Evolutionary conservation across 37 sponge, comb jelly and placozoan species (phyloP), one percentile per base, ranked within the genome.

Genomic region (Dysidea cf. avara): DNA sequence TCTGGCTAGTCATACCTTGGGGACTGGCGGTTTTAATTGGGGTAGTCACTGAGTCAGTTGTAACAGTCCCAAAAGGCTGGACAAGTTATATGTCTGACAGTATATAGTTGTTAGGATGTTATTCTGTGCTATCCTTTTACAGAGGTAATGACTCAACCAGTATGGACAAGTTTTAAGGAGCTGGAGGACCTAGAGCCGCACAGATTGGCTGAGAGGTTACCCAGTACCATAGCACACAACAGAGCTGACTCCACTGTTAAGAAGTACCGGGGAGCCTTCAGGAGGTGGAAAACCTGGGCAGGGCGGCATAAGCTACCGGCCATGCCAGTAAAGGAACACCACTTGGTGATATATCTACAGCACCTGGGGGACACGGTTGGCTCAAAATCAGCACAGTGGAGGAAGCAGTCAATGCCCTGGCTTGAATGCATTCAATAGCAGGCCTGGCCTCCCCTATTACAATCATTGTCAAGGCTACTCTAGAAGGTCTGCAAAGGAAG

Each of bases 191-290:
- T 68, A 20, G 78, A 78, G 59, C 78, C 67, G 67, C 22, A 55
- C 26, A 24, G 35, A 24, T 40, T 78, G 25, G 68, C 78, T n/a
- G n/a, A 21, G 32, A 22, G 56, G 17, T 38, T 20, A 32, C 67
- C 29, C 78, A 68, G 59, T 30, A 24, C 21, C 47, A 59, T 67
- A 17, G 59, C 67, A 16, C 16, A 36, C 24, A 36, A 59, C 39
- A 53, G 68, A 25, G 78, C 78, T 16, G 39, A 35, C 39, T 35
- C 58, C 18, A 78, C 78, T 14, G 59, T 68, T n/a, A 78, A 67
- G 46, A 78, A 78, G 49, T 78, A 78, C 48, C 20, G 25, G 37
- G 68, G 68, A 16, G 78, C n/a, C n/a, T n/a, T n/a, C n/a, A n/a
- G n/a, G n/a, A n/a, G n/a, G n/a, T n/a, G n/a, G n/a, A n/a, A n/a